Evolutionary conservation across 1,140 invertebrate genomes (phyloP), one percentile per base, ranked within the genome.

Genomic region (Eupristina koningsbergeri): DNA sequence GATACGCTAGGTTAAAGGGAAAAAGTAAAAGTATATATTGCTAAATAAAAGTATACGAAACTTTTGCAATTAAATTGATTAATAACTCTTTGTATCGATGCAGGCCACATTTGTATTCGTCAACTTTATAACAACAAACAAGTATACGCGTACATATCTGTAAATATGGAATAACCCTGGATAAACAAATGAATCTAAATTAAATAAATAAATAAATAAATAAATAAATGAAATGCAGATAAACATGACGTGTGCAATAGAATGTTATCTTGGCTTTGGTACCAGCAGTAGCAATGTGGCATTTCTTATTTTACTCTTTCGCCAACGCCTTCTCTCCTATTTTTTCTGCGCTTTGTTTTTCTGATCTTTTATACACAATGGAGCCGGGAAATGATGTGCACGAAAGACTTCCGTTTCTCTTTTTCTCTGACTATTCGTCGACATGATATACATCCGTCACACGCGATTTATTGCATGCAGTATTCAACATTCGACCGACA

Each of bases 311-410:
- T 29, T 45, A 67, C 22, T 64, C 1, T 36, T 64, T n/a, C 47
- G 31, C 26, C 17, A 22, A 67, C n/a, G 31, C 31, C 34, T n/a
- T 36, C 63, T n/a, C 29, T 29, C 39, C 45, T 50, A 7, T 50
- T 76, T 64, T n/a, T 53, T 53, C 13, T 15, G 22, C 5, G 31
- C 39, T 74, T 22, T 8, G 29, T 31, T 22, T 13, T 9, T 81
- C n/a, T 47, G 74, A 77, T 83, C 41, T 61, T 39, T 69, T 69
- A 39, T 77, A 41, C 71, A 77, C 74, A 83, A 83, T 77, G 26
- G 81, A 31, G 34, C n/a, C 17, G 39, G 22, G 36, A 29, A 36
- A 69, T 41, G 61, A 69, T 31, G 73, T 69, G 73, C 61, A 83
- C 61, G 61, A 77, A 77, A 69, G 31, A 69, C 61, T 77, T 41